Evolutionary conservation across 2,888 invertebrate genomes (phyloP), one percentile per base, ranked within the genome.

Genomic region (Napeogenes sylphis): DNA sequence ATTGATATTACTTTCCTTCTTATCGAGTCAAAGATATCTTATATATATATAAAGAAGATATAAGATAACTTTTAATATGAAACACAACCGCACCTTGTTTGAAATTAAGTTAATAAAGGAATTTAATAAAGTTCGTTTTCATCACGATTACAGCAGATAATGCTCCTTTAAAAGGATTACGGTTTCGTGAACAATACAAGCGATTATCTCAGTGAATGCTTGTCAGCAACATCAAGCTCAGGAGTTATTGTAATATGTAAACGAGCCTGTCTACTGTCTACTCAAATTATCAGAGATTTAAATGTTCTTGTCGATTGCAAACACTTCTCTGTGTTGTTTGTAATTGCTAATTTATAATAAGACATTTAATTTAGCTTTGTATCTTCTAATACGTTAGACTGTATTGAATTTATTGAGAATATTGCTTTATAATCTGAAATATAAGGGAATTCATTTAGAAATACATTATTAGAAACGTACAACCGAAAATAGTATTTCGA

Each of bases 141-240:
- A 79, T 77, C 74, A 68, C 71, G 77, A 78, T 80, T 80, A 79
- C 75, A 73, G 74, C 68, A 82, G 84, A 83, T 82, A 82, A 83
- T 77, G 76, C 79, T 80, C 75, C 78, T 81, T 80, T 84, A 80
- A 84, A 81, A 79, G 81, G 85, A 84, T 85, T 84, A 84, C 75
- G 79, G 79, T 75, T 79, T 80, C 70, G 74, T 75, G 81, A 84
- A 86, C 84, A 86, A 86, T 84, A 79, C 77, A 72, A 71, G 77
- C 80, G 84, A 85, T 86, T 86, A 85, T 83, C 83, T 81, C 76
- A 21, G 77, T 79, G 82, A 85, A 82, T 82, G 80, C 76, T 80
- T 85, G 85, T 86, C 85, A 84, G 77, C 75, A 73, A 70, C 84
- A 84, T 77, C 77, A 75, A 80, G 67, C 66, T 47, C 59, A 68